phyloP scores from a whole-genome alignment of 2,113 vertebrate species.

The Struthio camelus region DNA sequence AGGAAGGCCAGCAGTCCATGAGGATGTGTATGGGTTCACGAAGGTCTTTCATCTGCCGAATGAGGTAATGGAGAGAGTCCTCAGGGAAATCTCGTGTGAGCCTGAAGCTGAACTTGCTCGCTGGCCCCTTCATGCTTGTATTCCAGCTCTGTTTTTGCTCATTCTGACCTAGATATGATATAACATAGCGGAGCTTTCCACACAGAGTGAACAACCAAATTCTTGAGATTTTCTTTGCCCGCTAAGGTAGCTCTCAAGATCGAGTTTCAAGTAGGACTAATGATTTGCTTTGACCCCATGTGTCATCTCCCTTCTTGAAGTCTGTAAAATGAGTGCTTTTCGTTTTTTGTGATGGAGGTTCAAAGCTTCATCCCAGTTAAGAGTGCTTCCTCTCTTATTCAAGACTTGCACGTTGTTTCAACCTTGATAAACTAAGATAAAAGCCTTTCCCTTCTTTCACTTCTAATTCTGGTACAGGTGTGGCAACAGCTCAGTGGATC shows the following conservation, averaged over 20 bases:
- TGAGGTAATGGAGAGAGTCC: constrained; percentile 80
- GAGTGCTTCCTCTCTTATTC: not conserved
- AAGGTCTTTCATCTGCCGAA: constrained; percentile 97
- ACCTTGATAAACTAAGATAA: not conserved
- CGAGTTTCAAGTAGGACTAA: not conserved
- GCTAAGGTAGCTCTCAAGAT: not conserved
- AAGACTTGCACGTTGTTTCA: rapidly evolving
- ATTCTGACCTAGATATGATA: rapidly evolving
- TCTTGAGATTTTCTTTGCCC: not conserved
- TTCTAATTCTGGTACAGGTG: constrained; percentile 75
- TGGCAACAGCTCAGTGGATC: constrained; percentile 85
- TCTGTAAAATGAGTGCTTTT: not conserved
- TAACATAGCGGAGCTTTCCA: not conserved
- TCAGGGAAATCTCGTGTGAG: not conserved
- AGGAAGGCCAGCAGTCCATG: constrained; percentile 94
- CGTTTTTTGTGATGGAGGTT: not conserved
- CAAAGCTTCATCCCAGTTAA: not conserved
- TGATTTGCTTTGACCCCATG: rapidly evolving
- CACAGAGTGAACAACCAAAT: rapidly evolving
- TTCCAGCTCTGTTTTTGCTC: not conserved
- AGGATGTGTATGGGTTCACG: constrained; percentile 96
- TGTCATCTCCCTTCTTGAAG: not conserved
- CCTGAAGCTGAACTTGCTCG: not conserved
- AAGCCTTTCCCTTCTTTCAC: not conserved
- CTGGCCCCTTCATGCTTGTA: rapidly evolving